Conservation (phyloP, 2,888 invertebrate genomes). For the Andrena chrysosceles region DNA sequence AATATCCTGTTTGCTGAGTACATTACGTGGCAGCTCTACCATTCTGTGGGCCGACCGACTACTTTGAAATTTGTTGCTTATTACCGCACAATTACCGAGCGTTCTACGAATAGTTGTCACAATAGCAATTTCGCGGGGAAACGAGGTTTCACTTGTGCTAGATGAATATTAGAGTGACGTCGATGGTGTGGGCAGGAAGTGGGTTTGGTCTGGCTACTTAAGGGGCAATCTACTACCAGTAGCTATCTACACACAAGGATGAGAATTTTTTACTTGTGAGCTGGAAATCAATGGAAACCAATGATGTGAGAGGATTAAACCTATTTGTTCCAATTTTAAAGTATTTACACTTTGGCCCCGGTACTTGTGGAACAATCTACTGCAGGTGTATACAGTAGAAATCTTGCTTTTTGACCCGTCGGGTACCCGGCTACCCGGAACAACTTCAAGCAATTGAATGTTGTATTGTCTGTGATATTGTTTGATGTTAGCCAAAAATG, state of each 20-base stretch:
- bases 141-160: neutral
- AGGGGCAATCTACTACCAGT: slow-evolving; percentile 27
- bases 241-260: neutral
- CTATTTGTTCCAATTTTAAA: slow-evolving; percentile 17
- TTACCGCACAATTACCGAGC: neutral
- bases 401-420: too few relatives aligned
- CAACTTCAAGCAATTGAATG: too few relatives aligned
- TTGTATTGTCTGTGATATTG: too few relatives aligned
- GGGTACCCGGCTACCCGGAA: too few relatives aligned
- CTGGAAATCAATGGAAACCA: slow-evolving; percentile 11
- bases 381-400: neutral
- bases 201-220: slow-evolving; percentile 25
- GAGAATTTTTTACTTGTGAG: neutral
- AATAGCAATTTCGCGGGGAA: slow-evolving; percentile 27
- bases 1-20: neutral
- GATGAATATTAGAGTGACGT: slow-evolving; percentile 24
- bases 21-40: neutral
- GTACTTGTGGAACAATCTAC: slow-evolving; percentile 2
- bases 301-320: neutral
- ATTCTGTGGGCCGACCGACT: slow-evolving; percentile 38
- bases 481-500: too few relatives aligned
- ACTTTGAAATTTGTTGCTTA: slow-evolving; percentile 8
- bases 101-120: slow-evolving; percentile 2
- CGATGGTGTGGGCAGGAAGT: slow-evolving; percentile 25
- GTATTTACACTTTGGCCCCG: neutral